Evolutionary conservation across 2,888 invertebrate genomes (phyloP).

Genomic region (Pristionchus mayeri): DNA sequence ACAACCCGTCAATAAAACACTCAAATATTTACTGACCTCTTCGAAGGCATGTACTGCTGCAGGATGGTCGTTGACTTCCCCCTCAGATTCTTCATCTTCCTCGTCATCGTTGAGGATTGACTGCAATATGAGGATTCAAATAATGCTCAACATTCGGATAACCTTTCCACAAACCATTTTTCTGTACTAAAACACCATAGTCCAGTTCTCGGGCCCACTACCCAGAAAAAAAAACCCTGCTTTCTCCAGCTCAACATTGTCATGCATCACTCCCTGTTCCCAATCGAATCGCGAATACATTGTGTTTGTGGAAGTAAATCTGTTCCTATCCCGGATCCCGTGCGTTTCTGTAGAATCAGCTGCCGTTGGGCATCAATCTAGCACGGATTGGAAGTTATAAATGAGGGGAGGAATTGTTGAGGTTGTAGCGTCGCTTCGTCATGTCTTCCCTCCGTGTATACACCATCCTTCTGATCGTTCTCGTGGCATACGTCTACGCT

Average conservation of each 20-base stretch:
- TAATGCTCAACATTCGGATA: background rate
- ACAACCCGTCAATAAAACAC: too few species aligned
- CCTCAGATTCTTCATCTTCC: conserved; percentile 44
- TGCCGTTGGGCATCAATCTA: background rate
- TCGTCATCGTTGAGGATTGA: background rate
- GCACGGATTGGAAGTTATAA: background rate
- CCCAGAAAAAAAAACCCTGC: background rate
- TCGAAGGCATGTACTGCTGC: conserved; percentile 9
- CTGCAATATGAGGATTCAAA: background rate
- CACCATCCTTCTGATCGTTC: background rate
- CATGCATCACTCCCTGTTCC: background rate
- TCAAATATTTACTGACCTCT: background rate
- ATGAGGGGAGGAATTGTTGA: background rate
- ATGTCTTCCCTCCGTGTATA: background rate
- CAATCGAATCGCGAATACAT: background rate
- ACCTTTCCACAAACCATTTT: background rate
- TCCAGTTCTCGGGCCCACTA: too few species aligned
- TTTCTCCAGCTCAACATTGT: background rate
- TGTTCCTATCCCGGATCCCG: background rate
- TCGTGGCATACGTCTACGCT: background rate
- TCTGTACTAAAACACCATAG: background rate
- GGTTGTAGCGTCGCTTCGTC: background rate
- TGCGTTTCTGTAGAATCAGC: background rate
- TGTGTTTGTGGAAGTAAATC: background rate
- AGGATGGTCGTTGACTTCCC: conserved; percentile 24